phyloP scores from a whole-genome alignment of 1,140 invertebrate genomes.

The Lordiphosa stackelbergi region DNA sequence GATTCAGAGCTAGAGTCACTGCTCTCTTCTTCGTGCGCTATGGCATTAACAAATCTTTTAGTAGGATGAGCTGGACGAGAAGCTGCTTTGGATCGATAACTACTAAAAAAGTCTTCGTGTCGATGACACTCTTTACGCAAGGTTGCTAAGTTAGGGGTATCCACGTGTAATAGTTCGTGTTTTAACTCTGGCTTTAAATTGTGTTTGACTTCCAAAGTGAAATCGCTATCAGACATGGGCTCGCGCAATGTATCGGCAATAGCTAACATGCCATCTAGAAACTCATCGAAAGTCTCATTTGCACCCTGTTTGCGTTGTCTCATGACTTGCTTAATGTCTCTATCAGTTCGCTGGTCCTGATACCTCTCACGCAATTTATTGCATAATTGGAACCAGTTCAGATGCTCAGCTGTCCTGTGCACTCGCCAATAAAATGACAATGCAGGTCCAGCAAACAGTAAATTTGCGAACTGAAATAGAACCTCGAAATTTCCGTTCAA shows the following conservation, averaged over 20 bases:
- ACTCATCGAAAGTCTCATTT: background rate
- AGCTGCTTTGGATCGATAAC: too few species aligned
- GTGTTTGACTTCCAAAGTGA: background rate
- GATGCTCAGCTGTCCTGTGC: background rate
- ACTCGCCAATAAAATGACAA: conserved; percentile 9
- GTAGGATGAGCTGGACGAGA: too few species aligned
- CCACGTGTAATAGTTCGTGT: background rate
- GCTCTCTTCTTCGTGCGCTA: background rate
- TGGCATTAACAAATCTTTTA: background rate
- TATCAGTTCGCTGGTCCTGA: background rate
- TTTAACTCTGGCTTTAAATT: background rate
- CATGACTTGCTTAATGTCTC: background rate
- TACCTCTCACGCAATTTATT: conserved; percentile 1
- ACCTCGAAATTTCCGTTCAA: conserved; percentile 2
- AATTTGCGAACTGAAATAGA: background rate
- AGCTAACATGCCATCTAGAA: background rate
- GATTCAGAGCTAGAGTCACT: background rate
- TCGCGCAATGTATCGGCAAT: background rate
- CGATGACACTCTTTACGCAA: too few species aligned
- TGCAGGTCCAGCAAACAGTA: conserved; percentile 2
- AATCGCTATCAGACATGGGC: background rate
- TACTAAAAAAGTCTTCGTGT: too few species aligned
- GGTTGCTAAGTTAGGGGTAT: background rate
- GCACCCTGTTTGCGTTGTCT: background rate
- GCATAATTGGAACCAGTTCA: conserved; percentile 10